Evolutionary conservation across 2,888 invertebrate genomes (phyloP), one percentile per base, ranked within the genome.

Genomic region (Athripsodes cinereus): DNA sequence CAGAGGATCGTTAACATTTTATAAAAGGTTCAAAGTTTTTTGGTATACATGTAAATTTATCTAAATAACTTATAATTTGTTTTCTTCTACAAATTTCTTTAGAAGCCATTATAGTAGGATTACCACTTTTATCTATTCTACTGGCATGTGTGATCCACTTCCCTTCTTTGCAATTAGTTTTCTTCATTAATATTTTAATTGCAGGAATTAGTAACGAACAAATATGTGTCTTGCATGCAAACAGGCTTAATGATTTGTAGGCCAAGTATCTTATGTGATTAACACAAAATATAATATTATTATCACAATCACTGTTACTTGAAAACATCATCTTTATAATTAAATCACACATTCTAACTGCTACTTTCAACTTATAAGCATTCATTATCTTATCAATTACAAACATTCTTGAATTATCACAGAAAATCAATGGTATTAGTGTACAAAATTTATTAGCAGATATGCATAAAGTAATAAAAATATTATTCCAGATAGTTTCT

Each of bases 371-470:
- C 64, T 79, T 78, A 55, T 74, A 79, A 10, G 75, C 49, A 20
- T 64, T 52, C 2, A 78, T 63, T 65, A 71, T 71, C 52, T 67
- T 67, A 1, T 64, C 61, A 68, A 40, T 40, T 13, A 74, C 74
- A 44, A 74, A 71, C 68, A 75, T 74, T 44, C 74, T 71, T 18
- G 64, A 65, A 31, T 69, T 69, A 54, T 71, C 65, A 59, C 73
- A 53, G 20, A 16, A 74, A n/a, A 74, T 56, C 51, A 78, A 62
- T 6, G 75, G 70, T 53, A 77, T 64, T 52, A 76, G 75, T 8
- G 78, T 75, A 53, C 78, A 78, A 59, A 78, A 74, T 66, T 77
- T 79, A 65, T 79, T 78, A 0, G 78, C 78, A 18, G 78, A 76
- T 18, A 78, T 64, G 65, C 75, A 76, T 26, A 74, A 70, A n/a